Percentiles rank a stretch among this genome's conserved stretches.
Evolutionary conservation across 2,797 vertebrate species (phyloP).

Genomic region (Spondyliosoma cantharus): DNA sequence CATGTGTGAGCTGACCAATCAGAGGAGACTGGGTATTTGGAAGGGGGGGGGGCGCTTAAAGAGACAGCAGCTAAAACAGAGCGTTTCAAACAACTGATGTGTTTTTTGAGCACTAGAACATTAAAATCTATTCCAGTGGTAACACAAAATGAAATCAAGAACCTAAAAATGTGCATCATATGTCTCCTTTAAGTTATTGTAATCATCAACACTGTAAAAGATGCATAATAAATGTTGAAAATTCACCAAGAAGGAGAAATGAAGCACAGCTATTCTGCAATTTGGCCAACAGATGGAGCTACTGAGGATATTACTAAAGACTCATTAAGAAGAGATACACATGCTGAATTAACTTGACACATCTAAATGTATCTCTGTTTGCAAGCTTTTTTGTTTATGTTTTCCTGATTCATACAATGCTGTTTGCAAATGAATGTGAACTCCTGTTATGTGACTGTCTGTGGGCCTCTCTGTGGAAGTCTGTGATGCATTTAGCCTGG

Average conservation of each 20-base stretch:
- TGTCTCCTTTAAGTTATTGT: background rate
- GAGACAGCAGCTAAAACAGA: too few species aligned
- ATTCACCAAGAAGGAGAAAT: background rate
- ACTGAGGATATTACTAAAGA: background rate
- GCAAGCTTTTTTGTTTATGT: background rate
- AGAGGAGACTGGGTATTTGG: too few species aligned
- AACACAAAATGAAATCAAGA: too few species aligned
- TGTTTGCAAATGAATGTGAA: background rate
- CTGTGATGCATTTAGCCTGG: conserved; percentile 1
- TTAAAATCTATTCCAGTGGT: too few species aligned
- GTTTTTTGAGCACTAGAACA: too few species aligned
- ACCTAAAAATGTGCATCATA: too few species aligned
- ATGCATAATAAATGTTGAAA: background rate
- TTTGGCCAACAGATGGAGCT: conserved; percentile 57
- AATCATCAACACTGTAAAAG: background rate
- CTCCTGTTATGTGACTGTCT: background rate
- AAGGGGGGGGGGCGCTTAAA: too few species aligned
- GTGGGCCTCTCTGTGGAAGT: background rate
- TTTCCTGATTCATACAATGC: background rate
- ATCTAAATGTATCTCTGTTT: conserved; percentile 5
- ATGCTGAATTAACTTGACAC: conserved; percentile 7
- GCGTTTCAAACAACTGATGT: too few species aligned
- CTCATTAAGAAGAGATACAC: conserved; percentile 7
- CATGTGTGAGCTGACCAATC: too few species aligned
- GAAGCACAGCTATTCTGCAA: background rate